Percentiles rank a stretch among this genome's conserved stretches.
These are phyloP conservation scores for Microtus richardsoni DNA, from an alignment of 2,113 vertebrate species.

Conservation along the genomic window DNA sequence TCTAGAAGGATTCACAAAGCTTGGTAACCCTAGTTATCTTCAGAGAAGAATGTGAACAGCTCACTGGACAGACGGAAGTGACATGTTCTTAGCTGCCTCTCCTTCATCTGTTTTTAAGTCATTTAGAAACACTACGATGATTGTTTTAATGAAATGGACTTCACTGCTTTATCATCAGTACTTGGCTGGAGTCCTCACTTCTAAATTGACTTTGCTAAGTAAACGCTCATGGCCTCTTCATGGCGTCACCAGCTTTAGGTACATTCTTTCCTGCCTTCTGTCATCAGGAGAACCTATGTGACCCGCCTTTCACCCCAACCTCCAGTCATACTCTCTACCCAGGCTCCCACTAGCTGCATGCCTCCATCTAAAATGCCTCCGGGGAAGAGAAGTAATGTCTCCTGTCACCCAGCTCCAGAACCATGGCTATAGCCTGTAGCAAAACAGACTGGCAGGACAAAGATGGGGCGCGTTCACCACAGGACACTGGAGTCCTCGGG, in stretches of 20 bases:
- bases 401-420: background rate
- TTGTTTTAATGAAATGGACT: background rate
- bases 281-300: background rate
- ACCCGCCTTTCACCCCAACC: accelerated
- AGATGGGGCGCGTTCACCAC: background rate
- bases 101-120: background rate
- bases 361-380: background rate
- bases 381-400: too few relatives aligned
- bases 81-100: background rate
- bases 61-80: background rate
- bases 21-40: background rate
- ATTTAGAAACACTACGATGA: background rate
- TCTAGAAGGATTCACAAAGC: background rate
- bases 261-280: background rate
- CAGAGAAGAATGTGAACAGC: background rate
- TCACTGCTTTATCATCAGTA: background rate
- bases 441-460: background rate
- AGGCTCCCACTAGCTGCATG: background rate
- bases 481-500: too few relatives aligned
- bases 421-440: background rate
- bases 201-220: background rate
- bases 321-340: background rate
- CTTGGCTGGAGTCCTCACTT: background rate
- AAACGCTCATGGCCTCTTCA: background rate
- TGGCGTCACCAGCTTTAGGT: background rate